Evolutionary conservation across 2,113 vertebrate genomes (phyloP).

Genomic region (Pterocles gutturalis): DNA sequence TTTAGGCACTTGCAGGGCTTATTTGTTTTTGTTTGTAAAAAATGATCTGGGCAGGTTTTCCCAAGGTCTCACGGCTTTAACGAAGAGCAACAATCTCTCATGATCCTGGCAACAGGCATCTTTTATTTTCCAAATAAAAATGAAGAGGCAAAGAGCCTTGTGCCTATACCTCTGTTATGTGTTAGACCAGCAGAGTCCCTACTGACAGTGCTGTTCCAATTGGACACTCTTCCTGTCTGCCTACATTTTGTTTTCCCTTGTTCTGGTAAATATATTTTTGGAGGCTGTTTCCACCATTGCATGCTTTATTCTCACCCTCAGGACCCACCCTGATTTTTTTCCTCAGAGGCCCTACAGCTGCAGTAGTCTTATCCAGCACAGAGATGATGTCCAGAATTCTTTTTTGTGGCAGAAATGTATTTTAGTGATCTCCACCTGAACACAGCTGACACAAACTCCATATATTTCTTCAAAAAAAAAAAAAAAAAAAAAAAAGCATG

Average conservation of each 20-base stretch:
- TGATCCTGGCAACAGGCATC: slow-evolving; percentile 33
- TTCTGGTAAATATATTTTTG: neutral
- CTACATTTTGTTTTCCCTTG: neutral
- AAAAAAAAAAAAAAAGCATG: neutral
- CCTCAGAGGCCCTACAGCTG: neutral
- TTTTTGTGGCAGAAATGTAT: neutral
- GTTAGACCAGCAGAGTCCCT: neutral
- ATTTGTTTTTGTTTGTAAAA: slow-evolving; percentile 58
- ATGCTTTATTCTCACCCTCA: neutral
- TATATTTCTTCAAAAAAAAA: neutral
- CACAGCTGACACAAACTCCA: neutral
- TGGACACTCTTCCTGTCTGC: neutral
- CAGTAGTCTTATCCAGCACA: neutral
- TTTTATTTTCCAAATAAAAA: slow-evolving; percentile 54
- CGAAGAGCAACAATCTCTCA: slow-evolving; percentile 58
- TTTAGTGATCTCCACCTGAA: neutral
- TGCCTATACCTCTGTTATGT: neutral
- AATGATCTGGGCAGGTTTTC: slow-evolving; percentile 50
- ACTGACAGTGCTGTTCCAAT: neutral
- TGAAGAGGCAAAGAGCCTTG: neutral
- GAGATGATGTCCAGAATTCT: neutral
- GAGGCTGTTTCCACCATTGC: neutral
- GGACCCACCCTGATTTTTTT: neutral
- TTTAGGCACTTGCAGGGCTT: neutral
- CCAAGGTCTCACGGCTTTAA: slow-evolving; percentile 45